Base-by-base conservation (phyloP, 2,113 vertebrate genomes). In the Saccopteryx bilineata region DNA sequence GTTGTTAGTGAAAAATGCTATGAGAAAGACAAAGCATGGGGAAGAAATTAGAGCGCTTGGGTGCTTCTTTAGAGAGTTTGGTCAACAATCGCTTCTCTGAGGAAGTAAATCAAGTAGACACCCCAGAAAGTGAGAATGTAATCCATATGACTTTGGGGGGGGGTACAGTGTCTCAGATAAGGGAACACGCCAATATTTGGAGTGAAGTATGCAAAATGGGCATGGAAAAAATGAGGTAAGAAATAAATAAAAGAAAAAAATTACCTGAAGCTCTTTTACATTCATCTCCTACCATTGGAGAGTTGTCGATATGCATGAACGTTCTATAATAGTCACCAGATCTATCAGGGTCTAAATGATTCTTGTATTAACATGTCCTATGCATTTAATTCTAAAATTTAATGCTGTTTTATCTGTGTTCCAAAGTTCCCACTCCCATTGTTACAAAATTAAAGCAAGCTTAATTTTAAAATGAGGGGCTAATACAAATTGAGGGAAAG, bases 311-410 rank as follows among this genome's bases (percentile, higher is more conserved):
- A 28, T 21, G 10, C 31, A 52, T 69, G 11, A 78, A 12, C 15
- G 61, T 18, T 87, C 75, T 56, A 10, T 15, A 72, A 80, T 15
- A 33, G 19, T 68, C 50, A 87, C 9, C 23, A 69, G 52, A 69
- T n/a, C 46, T 68, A 61, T 28, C 46, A 82, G 14, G 24, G 24
- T 79, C 58, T 65, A 56, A 95, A 71, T 26, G 81, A 90, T 31
- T 50, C 2, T 58, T 94, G 5, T 74, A 61, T 18, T 63, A 28
- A 69, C 48, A 93, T 86, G 66, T 85, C n/a, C 83, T 91, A 31
- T 72, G n/a, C 33, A 82, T 69, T 89, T 83, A 78, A 65, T 89
- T 96, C 39, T 28, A 56, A 93, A 93, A 83, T 52, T 2, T 46
- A 54, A 78, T 85, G 48, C 31, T 75, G 74, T 85, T 85, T 26